Conservation (phyloP, 2,888 invertebrate genomes). For the Adelognathus sp. region DNA sequence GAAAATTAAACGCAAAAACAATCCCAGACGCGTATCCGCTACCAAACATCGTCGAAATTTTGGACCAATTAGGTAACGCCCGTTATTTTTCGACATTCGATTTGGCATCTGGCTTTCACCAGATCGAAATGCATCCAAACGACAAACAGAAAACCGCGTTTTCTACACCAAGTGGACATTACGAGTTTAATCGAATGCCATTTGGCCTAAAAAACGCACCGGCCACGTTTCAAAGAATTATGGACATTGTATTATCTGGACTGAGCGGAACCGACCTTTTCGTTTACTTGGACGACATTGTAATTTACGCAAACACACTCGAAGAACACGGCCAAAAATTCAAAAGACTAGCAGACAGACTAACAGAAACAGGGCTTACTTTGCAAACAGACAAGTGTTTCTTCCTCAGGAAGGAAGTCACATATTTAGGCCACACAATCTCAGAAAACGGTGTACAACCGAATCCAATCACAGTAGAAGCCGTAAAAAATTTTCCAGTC, state of each 20-base stretch:
- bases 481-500: no score
- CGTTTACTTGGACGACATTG: slow-evolving; percentile 40
- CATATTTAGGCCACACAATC: slow-evolving; percentile 53
- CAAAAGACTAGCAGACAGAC: slow-evolving; percentile 39
- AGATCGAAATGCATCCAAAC: slow-evolving; percentile 56
- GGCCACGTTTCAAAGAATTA: slow-evolving; percentile 45
- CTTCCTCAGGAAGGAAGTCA: slow-evolving; percentile 42
- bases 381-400: slow-evolving; percentile 44
- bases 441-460: slow-evolving; percentile 44
- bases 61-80: slow-evolving; percentile 61
- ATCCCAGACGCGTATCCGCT: slow-evolving; percentile 38
- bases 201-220: slow-evolving; percentile 44
- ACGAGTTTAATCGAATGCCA: slow-evolving; percentile 44
- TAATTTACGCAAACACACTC: slow-evolving; percentile 28
- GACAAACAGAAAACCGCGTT: slow-evolving; percentile 41
- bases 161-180: slow-evolving; percentile 34
- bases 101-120: slow-evolving; percentile 64
- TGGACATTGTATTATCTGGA: slow-evolving; percentile 43
- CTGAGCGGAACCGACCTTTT: slow-evolving; percentile 32
- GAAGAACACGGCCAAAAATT: slow-evolving; percentile 42
- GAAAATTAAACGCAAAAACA: slow-evolving; percentile 44
- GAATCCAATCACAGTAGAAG: slow-evolving; percentile 25
- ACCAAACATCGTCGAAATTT: slow-evolving; percentile 47
- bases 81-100: slow-evolving; percentile 65
- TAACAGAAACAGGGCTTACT: slow-evolving; percentile 19